Base-by-base conservation (phyloP, 2,113 vertebrate species). In the Phalacrocorax aristotelis region DNA sequence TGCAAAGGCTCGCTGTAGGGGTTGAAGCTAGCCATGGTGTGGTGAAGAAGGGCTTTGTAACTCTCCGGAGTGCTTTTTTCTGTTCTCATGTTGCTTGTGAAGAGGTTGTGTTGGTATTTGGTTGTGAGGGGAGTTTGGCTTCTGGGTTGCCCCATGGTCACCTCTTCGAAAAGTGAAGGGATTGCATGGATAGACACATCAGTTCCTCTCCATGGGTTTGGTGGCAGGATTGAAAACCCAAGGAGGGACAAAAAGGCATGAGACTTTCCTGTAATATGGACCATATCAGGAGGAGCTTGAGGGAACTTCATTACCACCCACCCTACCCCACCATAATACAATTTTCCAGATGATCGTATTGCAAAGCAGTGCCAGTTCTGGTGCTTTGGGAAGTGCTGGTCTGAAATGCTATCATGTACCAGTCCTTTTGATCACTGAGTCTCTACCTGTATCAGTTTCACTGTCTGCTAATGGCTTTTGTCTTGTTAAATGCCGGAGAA, bases 401-500 rank as follows among this genome's bases (percentile, higher is more conserved):
- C 78, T 74, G 74, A 82, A 95, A 90, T 77, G 49, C 77, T 91
- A 72, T 66, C 70, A 48, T 1, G 1, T 18, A 23, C 61, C 57
- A 22, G 7, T 14, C 38, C 69, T 94, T 96, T 79, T 95, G 93
- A 96, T 96, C 89, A 61, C 3, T 1, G 1, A 49, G 75, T 36
- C 68, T 87, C 16, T 68, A 17, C 1, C 1, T 30, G 19, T 9
- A 70, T 91, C 68, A 78, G 29, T 94, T 95, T 95, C 89, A 4
- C 55, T 81, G 64, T 29, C 81, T 91, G 62, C 94, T 95, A 91
- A 96, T 96, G 89, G 89, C 91, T 94, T 96, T 94, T 95, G 87
- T 97, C 91, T 96, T 26, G 0, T 94, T 81, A 64, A 96, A 93
- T n/a, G 84, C 84, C 79, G 51, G 82, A 78, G 79, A 60, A 60